Evolutionary conservation across 2,797 vertebrate genomes (phyloP).

Genomic region (Poecilia velifera): DNA sequence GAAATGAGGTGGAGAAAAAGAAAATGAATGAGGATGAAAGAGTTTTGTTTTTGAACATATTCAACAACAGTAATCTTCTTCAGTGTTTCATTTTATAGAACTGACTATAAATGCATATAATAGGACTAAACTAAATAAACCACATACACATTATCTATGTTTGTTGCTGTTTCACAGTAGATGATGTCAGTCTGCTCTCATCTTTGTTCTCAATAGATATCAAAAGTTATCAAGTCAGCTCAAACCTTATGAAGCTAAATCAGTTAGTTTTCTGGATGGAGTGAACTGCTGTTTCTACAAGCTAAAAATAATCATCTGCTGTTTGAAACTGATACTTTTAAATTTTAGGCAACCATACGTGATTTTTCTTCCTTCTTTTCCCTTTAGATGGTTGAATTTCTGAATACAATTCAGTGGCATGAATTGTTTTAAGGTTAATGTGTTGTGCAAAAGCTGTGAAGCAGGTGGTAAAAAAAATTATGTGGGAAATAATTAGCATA

Average conservation of each 20-base stretch:
- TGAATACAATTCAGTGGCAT: not conserved
- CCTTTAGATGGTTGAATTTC: not conserved
- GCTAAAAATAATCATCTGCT: not conserved
- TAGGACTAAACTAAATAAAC: not conserved
- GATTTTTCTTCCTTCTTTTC: too few species aligned
- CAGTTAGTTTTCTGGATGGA: not conserved
- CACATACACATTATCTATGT: not conserved
- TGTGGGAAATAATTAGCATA: not conserved
- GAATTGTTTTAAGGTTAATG: not conserved
- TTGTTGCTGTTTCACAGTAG: not conserved
- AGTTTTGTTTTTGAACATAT: not conserved
- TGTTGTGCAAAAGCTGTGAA: not conserved
- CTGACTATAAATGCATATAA: not conserved
- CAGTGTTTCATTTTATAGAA: not conserved
- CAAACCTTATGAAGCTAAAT: not conserved
- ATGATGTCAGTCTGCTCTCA: not conserved
- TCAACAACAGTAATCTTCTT: not conserved
- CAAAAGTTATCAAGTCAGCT: not conserved
- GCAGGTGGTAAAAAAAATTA: not conserved
- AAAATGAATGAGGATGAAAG: conserved; percentile 8
- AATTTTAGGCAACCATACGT: not conserved
- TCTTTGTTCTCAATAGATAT: not conserved
- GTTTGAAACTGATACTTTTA: not conserved
- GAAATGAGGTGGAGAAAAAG: conserved; percentile 21
- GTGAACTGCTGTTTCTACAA: not conserved